Percentiles rank a stretch among this genome's conserved stretches.
phyloP scores from a whole-genome alignment of 2,888 invertebrate species.

The Ariolimax columbianus region DNA sequence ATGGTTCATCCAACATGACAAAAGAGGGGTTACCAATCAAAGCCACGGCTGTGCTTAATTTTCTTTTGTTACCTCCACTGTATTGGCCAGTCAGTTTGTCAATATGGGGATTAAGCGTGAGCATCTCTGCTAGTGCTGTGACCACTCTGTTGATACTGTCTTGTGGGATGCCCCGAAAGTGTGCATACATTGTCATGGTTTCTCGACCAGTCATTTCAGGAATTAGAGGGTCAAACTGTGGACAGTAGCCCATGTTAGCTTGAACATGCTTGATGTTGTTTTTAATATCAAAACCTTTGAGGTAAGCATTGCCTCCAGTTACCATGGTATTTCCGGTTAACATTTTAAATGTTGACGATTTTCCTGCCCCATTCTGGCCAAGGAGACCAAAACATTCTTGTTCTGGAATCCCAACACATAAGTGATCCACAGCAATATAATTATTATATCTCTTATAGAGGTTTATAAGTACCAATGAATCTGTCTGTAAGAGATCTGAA shows the following conservation, averaged over 20 bases:
- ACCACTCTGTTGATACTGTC: constrained; percentile 67
- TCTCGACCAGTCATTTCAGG: constrained; percentile 87
- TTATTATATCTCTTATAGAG: constrained; percentile 87
- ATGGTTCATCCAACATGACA: constrained; percentile 74
- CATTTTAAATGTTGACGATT: constrained; percentile 90
- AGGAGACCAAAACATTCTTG: constrained; percentile 89
- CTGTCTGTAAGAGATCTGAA: constrained; percentile 56
- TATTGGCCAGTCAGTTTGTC: constrained; percentile 64
- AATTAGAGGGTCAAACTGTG: constrained; percentile 91
- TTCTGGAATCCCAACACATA: constrained; percentile 73
- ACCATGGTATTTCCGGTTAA: constrained; percentile 81
- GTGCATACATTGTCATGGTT: constrained; percentile 86
- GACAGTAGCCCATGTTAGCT: constrained; percentile 90
- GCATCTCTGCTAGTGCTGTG: constrained; percentile 62
- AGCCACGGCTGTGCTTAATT: constrained; percentile 74
- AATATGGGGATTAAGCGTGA: constrained; percentile 66
- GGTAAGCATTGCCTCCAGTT: constrained; percentile 81
- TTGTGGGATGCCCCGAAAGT: constrained; percentile 81
- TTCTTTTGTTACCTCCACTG: constrained; percentile 75
- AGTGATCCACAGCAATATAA: constrained; percentile 72
- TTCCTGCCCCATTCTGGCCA: constrained; percentile 92
- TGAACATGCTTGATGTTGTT: constrained; percentile 77
- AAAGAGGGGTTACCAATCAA: constrained; percentile 74
- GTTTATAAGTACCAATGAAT: constrained; percentile 68
- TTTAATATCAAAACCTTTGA: constrained; percentile 77